phyloP scores from a whole-genome alignment of 2,797 vertebrate genomes.

The Melanotaenia maccullochi region DNA sequence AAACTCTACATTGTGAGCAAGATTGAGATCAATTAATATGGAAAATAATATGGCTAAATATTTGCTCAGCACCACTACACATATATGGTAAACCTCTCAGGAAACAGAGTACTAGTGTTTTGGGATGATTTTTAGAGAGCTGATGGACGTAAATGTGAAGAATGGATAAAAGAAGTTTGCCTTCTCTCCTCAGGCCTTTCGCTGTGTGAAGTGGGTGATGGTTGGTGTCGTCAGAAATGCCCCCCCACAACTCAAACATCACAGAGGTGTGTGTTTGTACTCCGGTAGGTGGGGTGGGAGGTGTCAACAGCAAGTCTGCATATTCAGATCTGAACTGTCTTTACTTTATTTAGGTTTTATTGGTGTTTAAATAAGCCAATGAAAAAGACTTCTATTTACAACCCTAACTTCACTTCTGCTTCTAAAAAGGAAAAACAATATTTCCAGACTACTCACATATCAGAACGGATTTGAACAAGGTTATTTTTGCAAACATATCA shows the following conservation, averaged over 20 bases:
- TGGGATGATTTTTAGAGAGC: neutral
- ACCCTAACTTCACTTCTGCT: too few relatives aligned
- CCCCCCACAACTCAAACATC: neutral
- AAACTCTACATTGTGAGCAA: too few relatives aligned
- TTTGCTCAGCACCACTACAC: neutral
- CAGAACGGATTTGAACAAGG: slow-evolving; percentile 3
- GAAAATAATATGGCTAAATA: too few relatives aligned
- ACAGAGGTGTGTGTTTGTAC: too few relatives aligned
- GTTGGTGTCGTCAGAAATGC: too few relatives aligned
- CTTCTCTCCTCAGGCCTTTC: too few relatives aligned
- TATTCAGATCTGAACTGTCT: neutral
- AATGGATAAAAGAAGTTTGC: neutral
- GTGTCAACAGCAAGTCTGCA: neutral
- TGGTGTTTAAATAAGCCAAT: neutral
- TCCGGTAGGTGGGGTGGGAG: neutral
- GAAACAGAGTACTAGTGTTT: neutral
- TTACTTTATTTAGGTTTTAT: neutral
- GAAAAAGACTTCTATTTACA: neutral
- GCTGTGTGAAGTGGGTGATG: too few relatives aligned
- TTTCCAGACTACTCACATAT: neutral
- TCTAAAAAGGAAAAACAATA: neutral
- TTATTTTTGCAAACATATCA: slow-evolving; percentile 9
- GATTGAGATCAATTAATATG: too few relatives aligned
- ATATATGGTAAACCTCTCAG: neutral
- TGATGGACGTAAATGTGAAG: neutral